These are phyloP conservation scores for Himalopsyche anomala DNA, from an alignment of 2,888 invertebrate species.

Conservation along the genomic window DNA sequence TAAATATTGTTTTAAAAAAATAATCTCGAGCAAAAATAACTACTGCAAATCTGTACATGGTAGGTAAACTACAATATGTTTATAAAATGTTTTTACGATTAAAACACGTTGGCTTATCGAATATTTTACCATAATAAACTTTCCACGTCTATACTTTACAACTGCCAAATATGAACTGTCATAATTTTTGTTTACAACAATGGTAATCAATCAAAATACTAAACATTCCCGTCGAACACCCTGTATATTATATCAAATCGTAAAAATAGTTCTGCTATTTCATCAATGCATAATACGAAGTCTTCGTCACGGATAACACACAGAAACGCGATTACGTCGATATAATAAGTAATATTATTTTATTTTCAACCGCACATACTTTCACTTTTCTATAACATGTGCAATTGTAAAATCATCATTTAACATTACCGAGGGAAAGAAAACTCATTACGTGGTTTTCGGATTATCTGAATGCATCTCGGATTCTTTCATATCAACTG, in stretches of 20 bases:
- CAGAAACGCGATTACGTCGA: constrained; percentile 25
- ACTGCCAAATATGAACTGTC: too few relatives aligned
- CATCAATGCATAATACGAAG: not conserved
- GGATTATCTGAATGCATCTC: not conserved
- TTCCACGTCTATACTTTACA: too few relatives aligned
- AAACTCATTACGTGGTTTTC: constrained; percentile 19
- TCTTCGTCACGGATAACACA: constrained; percentile 29
- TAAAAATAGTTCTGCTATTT: not conserved
- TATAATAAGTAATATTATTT: constrained; percentile 42
- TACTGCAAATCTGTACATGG: too few relatives aligned
- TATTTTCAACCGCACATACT: constrained; percentile 29
- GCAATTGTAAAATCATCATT: constrained; percentile 42
- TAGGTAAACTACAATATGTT: too few relatives aligned
- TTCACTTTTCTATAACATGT: constrained; percentile 41
- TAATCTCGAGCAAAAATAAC: too few relatives aligned
- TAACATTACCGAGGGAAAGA: constrained; percentile 20
- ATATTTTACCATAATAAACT: too few relatives aligned
- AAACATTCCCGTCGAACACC: too few relatives aligned
- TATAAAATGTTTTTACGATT: too few relatives aligned
- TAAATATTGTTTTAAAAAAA: too few relatives aligned
- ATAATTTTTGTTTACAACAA: too few relatives aligned
- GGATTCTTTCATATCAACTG: not conserved
- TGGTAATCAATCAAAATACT: too few relatives aligned
- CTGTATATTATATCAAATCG: not conserved
- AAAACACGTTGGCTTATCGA: too few relatives aligned